phyloP scores from a whole-genome alignment of 2,113 vertebrate genomes.

The Myrmophylax atrothorax region DNA sequence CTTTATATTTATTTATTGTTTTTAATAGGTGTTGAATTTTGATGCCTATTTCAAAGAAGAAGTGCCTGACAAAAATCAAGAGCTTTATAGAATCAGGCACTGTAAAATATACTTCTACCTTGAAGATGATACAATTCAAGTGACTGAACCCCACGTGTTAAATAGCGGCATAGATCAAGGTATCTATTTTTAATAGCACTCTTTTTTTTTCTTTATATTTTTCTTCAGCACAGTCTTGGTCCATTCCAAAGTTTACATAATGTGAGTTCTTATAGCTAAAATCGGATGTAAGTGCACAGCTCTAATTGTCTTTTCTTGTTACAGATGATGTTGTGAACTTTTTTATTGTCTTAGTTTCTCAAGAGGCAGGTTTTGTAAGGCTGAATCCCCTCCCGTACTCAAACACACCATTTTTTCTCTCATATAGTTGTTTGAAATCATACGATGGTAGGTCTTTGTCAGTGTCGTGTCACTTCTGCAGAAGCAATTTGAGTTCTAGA shows the following conservation, averaged over 20 bases:
- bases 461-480: background rate
- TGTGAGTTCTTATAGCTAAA: background rate
- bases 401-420: background rate
- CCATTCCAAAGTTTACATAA: background rate
- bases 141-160: slow-evolving; percentile 83
- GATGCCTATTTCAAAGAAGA: slow-evolving; percentile 87
- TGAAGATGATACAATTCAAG: slow-evolving; percentile 93
- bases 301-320: background rate
- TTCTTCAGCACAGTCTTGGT: background rate
- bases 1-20: slow-evolving; percentile 59
- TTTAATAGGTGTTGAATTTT: slow-evolving; percentile 85
- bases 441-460: background rate
- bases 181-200: slow-evolving; percentile 66
- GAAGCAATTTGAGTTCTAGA: background rate
- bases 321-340: background rate
- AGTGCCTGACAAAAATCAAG: slow-evolving; percentile 77
- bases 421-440: background rate
- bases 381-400: background rate
- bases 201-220: background rate
- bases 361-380: background rate
- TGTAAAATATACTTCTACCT: slow-evolving; percentile 91
- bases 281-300: background rate
- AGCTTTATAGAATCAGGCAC: slow-evolving; percentile 82
- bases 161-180: slow-evolving; percentile 91
- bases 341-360: background rate